Base-by-base conservation (phyloP, 2,797 vertebrate genomes). In the Crenuchus spilurus region DNA sequence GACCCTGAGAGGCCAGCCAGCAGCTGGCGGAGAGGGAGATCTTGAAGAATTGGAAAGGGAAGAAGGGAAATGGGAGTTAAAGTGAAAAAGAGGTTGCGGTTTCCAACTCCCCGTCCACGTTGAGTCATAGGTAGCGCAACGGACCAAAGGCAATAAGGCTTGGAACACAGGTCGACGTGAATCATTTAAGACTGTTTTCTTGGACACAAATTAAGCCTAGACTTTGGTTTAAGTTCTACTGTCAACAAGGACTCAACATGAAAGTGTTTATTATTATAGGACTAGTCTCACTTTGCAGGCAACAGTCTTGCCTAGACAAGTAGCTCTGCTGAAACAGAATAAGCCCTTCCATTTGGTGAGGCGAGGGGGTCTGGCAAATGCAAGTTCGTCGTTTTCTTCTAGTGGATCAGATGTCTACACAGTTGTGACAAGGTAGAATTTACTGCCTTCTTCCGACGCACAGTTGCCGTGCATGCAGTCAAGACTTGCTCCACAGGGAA, bases 21-120 rank as follows among this genome's bases (percentile, higher is more conserved):
- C 80, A 81, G 72, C 65, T 75, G 64, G 62, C 31, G 64, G 72
- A 69, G 75, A 52, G 71, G 62, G 67, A 71, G n/a, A 16, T 68
- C 30, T 65, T 72, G 75, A 77, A 52, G 52, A 77, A 82, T 80
- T 77, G 81, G 81, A 80, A 55, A 26, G 60, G 13, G 41, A 70
- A 70, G 60, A 76, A 70, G 67, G 63, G 75, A 70, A 80, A 80
- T 71, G 78, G 64, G 71, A 82, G 68, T 77, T 60, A 58, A 70
- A 73, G 73, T 67, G 63, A 54, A 70, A 77, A 77, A 82, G 77
- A 62, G 73, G 63, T 62, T 75, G 74, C 52, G 76, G 77, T 82
- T 82, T 82, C 72, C 75, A 80, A 82, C 69, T 82, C 78, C 81
- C 78, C 48, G 70, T 74, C 78, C 75, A 51, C 67, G 75, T 82